phyloP scores from a whole-genome alignment of 2,888 invertebrate species.

The Polia nebulosa region DNA sequence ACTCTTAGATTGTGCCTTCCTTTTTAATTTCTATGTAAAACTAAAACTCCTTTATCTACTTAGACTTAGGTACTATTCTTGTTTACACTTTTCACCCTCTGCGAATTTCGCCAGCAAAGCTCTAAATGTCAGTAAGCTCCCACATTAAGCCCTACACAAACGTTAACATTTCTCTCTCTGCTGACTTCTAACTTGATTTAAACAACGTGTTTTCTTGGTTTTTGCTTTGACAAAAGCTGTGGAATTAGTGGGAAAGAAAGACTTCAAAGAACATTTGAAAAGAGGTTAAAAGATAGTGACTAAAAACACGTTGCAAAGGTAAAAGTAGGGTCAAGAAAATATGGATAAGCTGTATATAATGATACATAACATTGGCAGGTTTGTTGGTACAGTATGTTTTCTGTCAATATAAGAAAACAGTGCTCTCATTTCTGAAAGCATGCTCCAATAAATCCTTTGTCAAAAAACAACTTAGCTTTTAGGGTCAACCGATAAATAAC shows the following conservation, averaged over 20 bases:
- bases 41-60: neutral
- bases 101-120: constrained; percentile 26
- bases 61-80: neutral
- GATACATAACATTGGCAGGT: neutral
- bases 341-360: neutral
- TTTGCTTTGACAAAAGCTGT: constrained; percentile 13
- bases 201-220: constrained; percentile 21
- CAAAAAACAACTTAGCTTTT: neutral
- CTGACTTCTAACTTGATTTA: constrained; percentile 28
- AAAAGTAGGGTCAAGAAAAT: neutral
- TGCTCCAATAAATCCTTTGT: neutral
- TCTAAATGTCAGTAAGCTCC: constrained; percentile 32
- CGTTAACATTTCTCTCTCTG: constrained; percentile 32
- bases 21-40: neutral
- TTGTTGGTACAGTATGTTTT: neutral
- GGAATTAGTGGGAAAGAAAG: neutral
- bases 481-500: neutral
- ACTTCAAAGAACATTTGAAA: neutral
- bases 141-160: constrained; percentile 40
- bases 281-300: neutral
- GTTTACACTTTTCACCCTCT: constrained; percentile 24
- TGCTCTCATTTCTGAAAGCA: no score
- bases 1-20: no score
- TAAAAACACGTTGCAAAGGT: neutral
- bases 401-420: neutral